Percentiles rank a stretch among this genome's conserved stretches.
Evolutionary conservation across 2,888 invertebrate genomes (phyloP).

Genomic region (Drosophila subsilvestris): DNA sequence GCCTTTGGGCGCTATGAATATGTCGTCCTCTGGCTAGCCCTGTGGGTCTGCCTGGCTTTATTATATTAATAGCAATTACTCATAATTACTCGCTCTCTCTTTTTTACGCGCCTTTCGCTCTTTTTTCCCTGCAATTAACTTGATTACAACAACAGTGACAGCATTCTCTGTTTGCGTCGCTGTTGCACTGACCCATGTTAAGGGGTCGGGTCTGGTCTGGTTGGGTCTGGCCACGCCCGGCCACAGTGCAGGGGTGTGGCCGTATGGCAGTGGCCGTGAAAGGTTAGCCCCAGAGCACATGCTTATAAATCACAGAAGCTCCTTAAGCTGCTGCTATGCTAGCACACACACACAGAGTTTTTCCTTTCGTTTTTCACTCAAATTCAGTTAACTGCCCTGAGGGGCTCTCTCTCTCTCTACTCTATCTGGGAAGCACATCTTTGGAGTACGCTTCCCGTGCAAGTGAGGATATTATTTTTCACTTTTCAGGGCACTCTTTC

Average conservation of each 20-base stretch:
- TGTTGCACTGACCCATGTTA: constrained; percentile 38
- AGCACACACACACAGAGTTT: not conserved
- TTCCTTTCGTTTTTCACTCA: constrained; percentile 65
- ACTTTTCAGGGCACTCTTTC: constrained; percentile 25
- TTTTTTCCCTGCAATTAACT: constrained; percentile 66
- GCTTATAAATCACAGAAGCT: constrained; percentile 47
- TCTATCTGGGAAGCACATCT: constrained; percentile 58
- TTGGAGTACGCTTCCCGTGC: constrained; percentile 34
- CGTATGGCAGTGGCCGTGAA: constrained; percentile 23
- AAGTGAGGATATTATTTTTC: constrained; percentile 62
- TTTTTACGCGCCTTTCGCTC: constrained; percentile 21
- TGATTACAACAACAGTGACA: constrained; percentile 66
- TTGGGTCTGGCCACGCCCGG: constrained; percentile 12
- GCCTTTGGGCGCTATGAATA: constrained; percentile 65
- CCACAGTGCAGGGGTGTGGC: not conserved
- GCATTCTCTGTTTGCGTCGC: constrained; percentile 19
- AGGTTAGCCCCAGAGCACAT: constrained; percentile 35
- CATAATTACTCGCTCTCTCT: constrained; percentile 67
- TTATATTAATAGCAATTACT: constrained; percentile 77
- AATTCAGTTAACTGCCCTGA: constrained; percentile 72
- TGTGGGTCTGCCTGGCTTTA: constrained; percentile 50
- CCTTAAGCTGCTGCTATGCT: constrained; percentile 47
- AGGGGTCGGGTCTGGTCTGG: constrained; percentile 7
- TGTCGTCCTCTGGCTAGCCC: constrained; percentile 47
- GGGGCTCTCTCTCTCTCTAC: constrained; percentile 33